Evolutionary conservation across 2,888 invertebrate genomes (phyloP), one percentile per base, ranked within the genome.

Genomic region (Hipparchia sbordonii): DNA sequence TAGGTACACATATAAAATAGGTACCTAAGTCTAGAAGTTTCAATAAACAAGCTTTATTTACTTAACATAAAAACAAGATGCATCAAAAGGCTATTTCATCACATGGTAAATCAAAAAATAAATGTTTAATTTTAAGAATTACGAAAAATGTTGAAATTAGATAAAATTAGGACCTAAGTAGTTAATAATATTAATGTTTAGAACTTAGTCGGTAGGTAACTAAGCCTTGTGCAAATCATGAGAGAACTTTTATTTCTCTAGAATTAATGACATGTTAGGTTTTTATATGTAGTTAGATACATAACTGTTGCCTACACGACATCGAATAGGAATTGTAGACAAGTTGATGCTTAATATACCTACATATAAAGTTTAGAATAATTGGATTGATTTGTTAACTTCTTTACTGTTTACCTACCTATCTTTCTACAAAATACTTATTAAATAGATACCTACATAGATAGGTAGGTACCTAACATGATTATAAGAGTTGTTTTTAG

Each of bases 171-270:
- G 39, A 39, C 5, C 39, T 39, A 39, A 39, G 9, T 59, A 60
- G 39, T 1, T 60, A 10, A 39, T 48, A 39, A 6, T 60, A 39
- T 12, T 39, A 60, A 60, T 60, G 39, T 39, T 39, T 39, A 60
- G 57, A 5, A 59, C 4, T 6, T 59, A 39, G 48, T 48, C 4
- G 1, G 33, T 33, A 59, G 33, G 33, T 9, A 59, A 39, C 10
- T 51, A 51, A 52, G 52, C 46, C 12, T 46, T 46, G 8, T 46
- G 9, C 62, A 60, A 65, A 57, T 48, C 13, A 70, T 72, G 74
- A 74, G 72, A 74, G 74, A 72, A 70, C 63, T 72, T 73, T 61
- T 71, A 60, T 71, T 59, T 63, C 6, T 68, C 48, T 66, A 74
- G 67, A 70, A 52, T 72, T 61, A 39, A 39, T 39, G 39, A 39